Evolutionary conservation across 1,140 invertebrate species (phyloP).

Genomic region (Brachionus rubens): DNA sequence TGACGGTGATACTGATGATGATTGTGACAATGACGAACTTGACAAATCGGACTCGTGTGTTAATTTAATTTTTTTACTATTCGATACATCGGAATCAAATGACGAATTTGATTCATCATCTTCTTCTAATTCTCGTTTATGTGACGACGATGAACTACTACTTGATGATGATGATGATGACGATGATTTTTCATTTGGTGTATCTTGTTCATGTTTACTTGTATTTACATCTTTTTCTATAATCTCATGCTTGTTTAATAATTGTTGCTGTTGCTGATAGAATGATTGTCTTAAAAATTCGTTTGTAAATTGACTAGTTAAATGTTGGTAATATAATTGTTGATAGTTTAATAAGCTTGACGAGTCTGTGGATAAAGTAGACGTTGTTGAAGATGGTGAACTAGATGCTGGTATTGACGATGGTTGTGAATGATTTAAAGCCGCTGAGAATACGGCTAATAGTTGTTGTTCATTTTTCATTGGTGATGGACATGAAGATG

Average conservation of each 20-base stretch:
- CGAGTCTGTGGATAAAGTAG: conserved; percentile 15
- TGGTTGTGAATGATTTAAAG: not conserved
- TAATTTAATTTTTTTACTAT: conserved; percentile 3
- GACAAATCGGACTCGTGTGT: conserved; percentile 16
- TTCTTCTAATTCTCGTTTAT: conserved; percentile 16
- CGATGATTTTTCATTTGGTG: too few species aligned
- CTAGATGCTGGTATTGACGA: conserved; percentile 16
- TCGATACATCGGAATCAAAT: not conserved
- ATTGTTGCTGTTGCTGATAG: conserved; percentile 5
- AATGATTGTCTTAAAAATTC: conserved; percentile 34
- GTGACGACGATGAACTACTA: too few species aligned
- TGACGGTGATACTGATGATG: conserved; percentile 19
- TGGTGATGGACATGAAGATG: conserved; percentile 38
- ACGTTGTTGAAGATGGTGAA: conserved; percentile 33
- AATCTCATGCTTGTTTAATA: not conserved
- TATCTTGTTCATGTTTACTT: not conserved
- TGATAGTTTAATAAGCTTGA: conserved; percentile 4
- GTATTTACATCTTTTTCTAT: conserved; percentile 4
- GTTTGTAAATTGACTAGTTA: conserved; percentile 44
- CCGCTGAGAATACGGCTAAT: conserved; percentile 12
- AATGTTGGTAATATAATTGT: conserved; percentile 44
- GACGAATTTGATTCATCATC: conserved; percentile 25
- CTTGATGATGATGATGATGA: too few species aligned
- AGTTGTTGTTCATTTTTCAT: conserved; percentile 27
- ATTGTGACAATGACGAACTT: conserved; percentile 2